Conservation (phyloP, 2,113 vertebrate genomes). For the Ptyas mucosa region DNA sequence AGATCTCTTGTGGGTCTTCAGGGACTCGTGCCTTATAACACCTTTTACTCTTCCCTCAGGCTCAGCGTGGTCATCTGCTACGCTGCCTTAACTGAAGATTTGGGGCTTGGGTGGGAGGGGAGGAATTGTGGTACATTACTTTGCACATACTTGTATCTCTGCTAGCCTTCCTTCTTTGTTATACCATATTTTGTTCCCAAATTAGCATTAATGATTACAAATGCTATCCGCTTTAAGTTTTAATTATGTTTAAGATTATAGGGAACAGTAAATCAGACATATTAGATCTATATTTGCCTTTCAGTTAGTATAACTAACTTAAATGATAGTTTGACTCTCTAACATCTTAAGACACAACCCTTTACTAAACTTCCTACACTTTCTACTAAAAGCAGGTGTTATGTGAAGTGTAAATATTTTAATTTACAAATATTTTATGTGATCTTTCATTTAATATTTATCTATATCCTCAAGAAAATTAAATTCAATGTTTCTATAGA, state of each 20-base stretch:
- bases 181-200: neutral
- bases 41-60: neutral
- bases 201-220: neutral
- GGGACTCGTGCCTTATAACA: neutral
- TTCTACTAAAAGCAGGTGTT: neutral
- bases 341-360: neutral
- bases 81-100: neutral
- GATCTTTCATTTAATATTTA: neutral
- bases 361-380: neutral
- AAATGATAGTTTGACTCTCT: neutral
- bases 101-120: neutral
- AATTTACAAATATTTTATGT: neutral
- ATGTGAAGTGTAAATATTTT: neutral
- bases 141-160: neutral
- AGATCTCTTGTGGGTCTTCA: neutral
- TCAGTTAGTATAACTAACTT: neutral
- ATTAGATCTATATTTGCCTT: neutral
- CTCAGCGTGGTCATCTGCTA: neutral
- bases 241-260: neutral
- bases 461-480: neutral
- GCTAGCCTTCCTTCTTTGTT: neutral
- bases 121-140: neutral
- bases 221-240: neutral
- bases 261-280: neutral
- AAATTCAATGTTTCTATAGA: neutral